Evolutionary conservation across 2,888 invertebrate genomes (phyloP), one percentile per base, ranked within the genome.

Genomic region (Acleris sparsana): DNA sequence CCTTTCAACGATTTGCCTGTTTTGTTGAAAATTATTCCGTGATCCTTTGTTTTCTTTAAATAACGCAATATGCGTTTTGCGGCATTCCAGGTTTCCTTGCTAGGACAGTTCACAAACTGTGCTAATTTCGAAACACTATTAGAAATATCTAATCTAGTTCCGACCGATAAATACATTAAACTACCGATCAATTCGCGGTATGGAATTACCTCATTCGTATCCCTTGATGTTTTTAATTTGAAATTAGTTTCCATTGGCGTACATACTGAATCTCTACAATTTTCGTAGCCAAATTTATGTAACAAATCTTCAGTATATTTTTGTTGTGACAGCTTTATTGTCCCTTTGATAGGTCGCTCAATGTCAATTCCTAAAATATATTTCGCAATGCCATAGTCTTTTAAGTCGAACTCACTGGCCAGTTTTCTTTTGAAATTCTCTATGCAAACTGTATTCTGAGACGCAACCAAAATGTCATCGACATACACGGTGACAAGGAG

Each of bases 331-430:
- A 57, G 46, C 44, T 25, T 48, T 11, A 58, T 48, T 25, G 2
- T 25, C 3, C 17, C 48, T n/a, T n/a, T 29, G 33, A 11, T 11
- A 59, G 22, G 20, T 59, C 17, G 18, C 33, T 20, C 58, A 59
- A 59, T 11, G 13, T 48, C 57, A 16, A 52, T 43, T 5, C 51
- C 59, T 22, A 58, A 29, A 25, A 57, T 57, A 48, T 48, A 57
- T 13, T 57, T 57, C 29, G 29, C 57, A 29, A 57, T 20, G n/a
- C 49, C 58, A 58, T 33, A 58, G 13, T 49, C 58, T 49, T 58
- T 58, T n/a, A 58, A 58, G 2, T 52, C 59, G 29, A 57, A 57
- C 11, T 56, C 44, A 25, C 16, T n/a, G 46, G 46, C 46, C 56
- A 59, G 48, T 49, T 25, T n/a, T 13, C 25, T 49, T 58, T 49